Evolutionary conservation across 2,888 invertebrate genomes (phyloP).

Genomic region (Amphipyra berbera): DNA sequence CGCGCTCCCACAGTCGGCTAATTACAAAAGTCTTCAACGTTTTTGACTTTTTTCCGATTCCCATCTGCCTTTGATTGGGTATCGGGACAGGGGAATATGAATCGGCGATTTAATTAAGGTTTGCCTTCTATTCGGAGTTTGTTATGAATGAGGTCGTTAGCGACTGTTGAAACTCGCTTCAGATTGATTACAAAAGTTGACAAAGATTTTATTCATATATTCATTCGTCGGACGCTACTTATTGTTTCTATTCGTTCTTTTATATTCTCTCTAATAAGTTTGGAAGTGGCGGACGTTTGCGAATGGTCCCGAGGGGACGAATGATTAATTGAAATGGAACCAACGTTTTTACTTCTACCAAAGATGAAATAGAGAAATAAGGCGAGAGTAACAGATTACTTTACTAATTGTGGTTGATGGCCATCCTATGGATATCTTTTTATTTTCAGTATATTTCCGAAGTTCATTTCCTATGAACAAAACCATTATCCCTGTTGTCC

Average conservation of each 20-base stretch:
- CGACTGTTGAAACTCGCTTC: constrained; percentile 53
- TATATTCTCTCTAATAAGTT: constrained; percentile 59
- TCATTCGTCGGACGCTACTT: constrained; percentile 58
- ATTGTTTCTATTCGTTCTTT: constrained; percentile 59
- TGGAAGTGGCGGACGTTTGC: constrained; percentile 55
- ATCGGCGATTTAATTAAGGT: constrained; percentile 72
- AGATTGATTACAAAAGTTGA: constrained; percentile 64
- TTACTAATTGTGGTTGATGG: constrained; percentile 39
- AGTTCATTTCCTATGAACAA: constrained; percentile 8
- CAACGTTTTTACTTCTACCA: constrained; percentile 52
- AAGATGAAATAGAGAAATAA: constrained; percentile 56
- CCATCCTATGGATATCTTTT: constrained; percentile 53
- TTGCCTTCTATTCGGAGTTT: constrained; percentile 57
- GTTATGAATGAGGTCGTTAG: constrained; percentile 63
- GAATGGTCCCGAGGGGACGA: constrained; percentile 42
- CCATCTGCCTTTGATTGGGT: constrained; percentile 63
- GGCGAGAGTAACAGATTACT: constrained; percentile 48
- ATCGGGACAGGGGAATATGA: constrained; percentile 71
- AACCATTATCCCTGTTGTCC: too few relatives aligned
- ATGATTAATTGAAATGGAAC: constrained; percentile 59
- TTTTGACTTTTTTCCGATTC: constrained; percentile 68
- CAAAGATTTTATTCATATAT: constrained; percentile 65
- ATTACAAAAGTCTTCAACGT: constrained; percentile 71
- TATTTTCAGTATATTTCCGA: constrained; percentile 34
- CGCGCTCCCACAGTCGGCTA: constrained; percentile 56